Conservation (phyloP, 2,888 invertebrate species). For the Argynnis bischoffii region DNA sequence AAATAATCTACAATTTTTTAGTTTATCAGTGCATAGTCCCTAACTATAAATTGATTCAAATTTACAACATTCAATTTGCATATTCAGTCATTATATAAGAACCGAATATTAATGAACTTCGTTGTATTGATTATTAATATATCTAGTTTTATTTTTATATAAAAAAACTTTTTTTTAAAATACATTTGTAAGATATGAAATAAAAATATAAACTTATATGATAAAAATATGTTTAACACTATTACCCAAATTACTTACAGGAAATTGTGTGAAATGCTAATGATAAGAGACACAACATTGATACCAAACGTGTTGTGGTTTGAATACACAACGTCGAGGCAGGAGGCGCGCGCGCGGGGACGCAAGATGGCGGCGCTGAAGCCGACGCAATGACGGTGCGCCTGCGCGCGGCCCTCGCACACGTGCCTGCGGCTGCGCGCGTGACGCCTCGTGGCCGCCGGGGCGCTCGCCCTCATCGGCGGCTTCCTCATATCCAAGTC, state of each 20-base stretch:
- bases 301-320: conserved; percentile 97
- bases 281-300: conserved; percentile 93
- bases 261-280: conserved; percentile 91
- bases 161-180: too few relatives aligned
- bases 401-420: conserved; percentile 60
- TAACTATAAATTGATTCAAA: too few relatives aligned
- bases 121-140: too few relatives aligned
- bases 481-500: conserved; percentile 58
- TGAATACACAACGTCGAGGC: conserved; percentile 93
- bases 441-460: conserved; percentile 72
- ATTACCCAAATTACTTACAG: conserved; percentile 73
- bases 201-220: too few relatives aligned
- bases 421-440: conserved; percentile 65
- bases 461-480: conserved; percentile 64
- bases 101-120: too few relatives aligned
- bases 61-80: too few relatives aligned
- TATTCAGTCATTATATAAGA: too few relatives aligned
- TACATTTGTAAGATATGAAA: too few relatives aligned
- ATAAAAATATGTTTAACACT: neutral
- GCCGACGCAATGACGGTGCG: conserved; percentile 89
- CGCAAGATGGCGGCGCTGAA: conserved; percentile 91
- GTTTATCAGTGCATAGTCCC: too few relatives aligned
- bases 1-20: too few relatives aligned
- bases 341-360: conserved; percentile 90
- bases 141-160: too few relatives aligned